Evolutionary conservation across 2,888 invertebrate genomes (phyloP).

Genomic region (Drosophila fulvimacula): DNA sequence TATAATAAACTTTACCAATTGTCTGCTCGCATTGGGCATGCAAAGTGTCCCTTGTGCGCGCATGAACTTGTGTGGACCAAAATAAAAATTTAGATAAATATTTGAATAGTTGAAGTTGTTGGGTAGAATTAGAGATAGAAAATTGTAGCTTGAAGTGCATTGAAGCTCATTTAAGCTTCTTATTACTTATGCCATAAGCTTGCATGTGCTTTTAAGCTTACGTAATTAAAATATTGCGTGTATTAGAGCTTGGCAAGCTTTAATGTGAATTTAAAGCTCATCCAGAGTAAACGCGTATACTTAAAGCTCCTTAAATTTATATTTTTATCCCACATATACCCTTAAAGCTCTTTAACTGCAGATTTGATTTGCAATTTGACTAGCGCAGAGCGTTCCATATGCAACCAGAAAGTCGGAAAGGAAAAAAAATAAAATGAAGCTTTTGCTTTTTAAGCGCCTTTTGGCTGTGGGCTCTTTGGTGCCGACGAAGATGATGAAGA

Average conservation of each 20-base stretch:
- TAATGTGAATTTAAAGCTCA: neutral
- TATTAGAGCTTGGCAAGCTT: neutral
- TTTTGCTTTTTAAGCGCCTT: slow-evolving; percentile 37
- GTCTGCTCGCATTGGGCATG: slow-evolving; percentile 9
- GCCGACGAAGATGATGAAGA: slow-evolving; percentile 4
- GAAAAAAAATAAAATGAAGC: slow-evolving; percentile 1
- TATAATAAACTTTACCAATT: slow-evolving; percentile 26
- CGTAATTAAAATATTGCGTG: neutral
- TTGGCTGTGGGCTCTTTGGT: slow-evolving; percentile 37
- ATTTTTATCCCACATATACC: neutral
- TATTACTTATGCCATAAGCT: neutral
- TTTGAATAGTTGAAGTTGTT: neutral
- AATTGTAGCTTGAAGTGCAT: neutral
- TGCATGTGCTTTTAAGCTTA: neutral
- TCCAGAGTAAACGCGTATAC: neutral
- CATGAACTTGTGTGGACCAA: slow-evolving; percentile 12
- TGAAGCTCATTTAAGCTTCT: neutral
- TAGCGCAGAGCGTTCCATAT: slow-evolving; percentile 25
- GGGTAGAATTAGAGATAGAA: neutral
- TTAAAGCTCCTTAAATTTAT: neutral
- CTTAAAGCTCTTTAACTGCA: neutral
- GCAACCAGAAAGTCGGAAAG: neutral
- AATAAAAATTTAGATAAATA: slow-evolving; percentile 1
- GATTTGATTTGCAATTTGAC: slow-evolving; percentile 7
- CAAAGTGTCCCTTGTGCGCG: slow-evolving; percentile 13